Evolutionary conservation across 2,888 invertebrate species (phyloP), one percentile per base, ranked within the genome.

Genomic region (Rhimphoctona megacephalus): DNA sequence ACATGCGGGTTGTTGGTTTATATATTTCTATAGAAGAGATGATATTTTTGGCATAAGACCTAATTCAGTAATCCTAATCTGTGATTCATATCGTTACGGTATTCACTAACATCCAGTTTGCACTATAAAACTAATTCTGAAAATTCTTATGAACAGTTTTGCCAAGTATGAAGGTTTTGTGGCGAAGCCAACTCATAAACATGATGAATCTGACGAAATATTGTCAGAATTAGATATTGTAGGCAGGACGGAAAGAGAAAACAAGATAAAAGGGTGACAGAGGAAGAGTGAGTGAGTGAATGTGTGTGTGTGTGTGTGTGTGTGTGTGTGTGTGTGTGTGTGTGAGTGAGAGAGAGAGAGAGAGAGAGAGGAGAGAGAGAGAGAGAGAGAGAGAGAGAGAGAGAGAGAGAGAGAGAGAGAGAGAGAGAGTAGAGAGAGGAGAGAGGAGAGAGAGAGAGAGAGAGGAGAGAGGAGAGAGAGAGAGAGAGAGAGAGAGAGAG

Each of bases 371-470:
- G 5, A 49, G n/a, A n/a, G n/a, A n/a, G n/a, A n/a, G 67, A 78
- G 9, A 49, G 17, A 64, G 36, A 33, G 49, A 67, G 54, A 39
- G 36, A 69, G 78, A 43, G 61, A 66, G 22, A 64, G 49, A 36
- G 52, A 69, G 19, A 2, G 19, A 66, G 25, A 36, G 52, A 69
- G 57, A 39, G 39, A 79, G 69, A 78, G 17, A 9, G 43, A 14
- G 43, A 67, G 14, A 43, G 43, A 43, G 43, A 43, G 14, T 5
- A 14, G 43, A 43, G 43, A 52, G 19, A 67, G 36, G 39, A 17
- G 52, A 43, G 43, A 39, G 78, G 43, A 1, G 22, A 64, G 36
- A 33, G 49, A 67, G 54, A 39, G 36, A 78, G 67, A 78, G 9
- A 5, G 33, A 5, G 33, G 33, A 33, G 33, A 33, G 33, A 33